A percentile compares a stretch with the other conserved stretches of the same genome.
Conservation (phyloP, 2,888 invertebrate genomes). For the Drosophila basisetae region DNA sequence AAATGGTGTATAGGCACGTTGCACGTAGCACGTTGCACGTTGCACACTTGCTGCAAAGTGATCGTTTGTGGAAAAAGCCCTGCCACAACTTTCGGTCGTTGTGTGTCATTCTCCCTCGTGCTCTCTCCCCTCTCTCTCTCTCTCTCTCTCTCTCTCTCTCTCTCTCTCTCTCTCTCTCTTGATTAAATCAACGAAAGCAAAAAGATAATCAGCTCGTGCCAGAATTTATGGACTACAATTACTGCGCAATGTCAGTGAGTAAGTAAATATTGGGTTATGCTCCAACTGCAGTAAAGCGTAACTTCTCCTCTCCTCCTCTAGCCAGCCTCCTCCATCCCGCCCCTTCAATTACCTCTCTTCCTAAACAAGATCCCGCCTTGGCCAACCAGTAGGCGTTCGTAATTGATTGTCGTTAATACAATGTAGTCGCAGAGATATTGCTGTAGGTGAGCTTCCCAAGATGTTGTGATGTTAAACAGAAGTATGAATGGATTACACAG, state of each 20-base stretch:
- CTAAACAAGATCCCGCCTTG: not conserved
- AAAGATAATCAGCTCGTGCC: constrained; percentile 9
- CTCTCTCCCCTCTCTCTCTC: not conserved
- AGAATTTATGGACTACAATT: constrained; percentile 30
- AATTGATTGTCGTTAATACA: constrained; percentile 53
- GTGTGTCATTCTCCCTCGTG: not conserved
- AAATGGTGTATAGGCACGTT: not conserved
- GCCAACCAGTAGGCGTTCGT: constrained; percentile 47
- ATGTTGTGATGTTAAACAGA: not conserved
- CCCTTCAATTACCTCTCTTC: not conserved
- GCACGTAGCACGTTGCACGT: too few species aligned
- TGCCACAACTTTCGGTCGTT: not conserved
- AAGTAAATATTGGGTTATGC: constrained; percentile 63
- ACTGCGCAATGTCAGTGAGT: constrained; percentile 33
- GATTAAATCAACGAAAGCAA: constrained; percentile 14
- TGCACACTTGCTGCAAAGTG: too few species aligned
- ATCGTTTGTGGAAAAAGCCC: too few species aligned
- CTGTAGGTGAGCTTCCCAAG: constrained; percentile 29
- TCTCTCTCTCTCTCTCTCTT: not conserved
- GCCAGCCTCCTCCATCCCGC: too few species aligned
- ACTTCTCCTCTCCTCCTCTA: not conserved
- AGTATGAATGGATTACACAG: not conserved
- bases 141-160: not conserved
- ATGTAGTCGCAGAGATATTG: constrained; percentile 29
- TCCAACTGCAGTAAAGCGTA: not conserved